Base-by-base conservation (phyloP, 2,888 invertebrate genomes). In the Xestia sexstrigata region DNA sequence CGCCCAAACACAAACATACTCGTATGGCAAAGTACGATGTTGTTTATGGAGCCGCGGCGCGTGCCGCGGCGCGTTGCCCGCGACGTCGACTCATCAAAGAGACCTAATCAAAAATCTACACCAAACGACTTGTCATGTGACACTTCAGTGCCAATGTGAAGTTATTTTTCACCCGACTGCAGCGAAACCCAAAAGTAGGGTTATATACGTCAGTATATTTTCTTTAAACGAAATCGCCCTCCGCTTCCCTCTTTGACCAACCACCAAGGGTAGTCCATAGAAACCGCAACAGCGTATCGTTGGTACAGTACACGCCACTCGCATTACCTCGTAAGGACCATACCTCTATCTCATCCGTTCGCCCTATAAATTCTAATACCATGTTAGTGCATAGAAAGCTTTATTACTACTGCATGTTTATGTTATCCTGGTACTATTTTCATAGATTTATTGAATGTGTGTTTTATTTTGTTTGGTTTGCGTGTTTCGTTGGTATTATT, bases 261-360 rank as follows among this genome's bases (percentile, higher is more conserved):
- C 74, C 86, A 39, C 81, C 82, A 84, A 91, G 93, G 92, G 91
- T 92, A 93, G 91, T 90, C 93, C 91, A 93, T 92, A 93, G 93
- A 95, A 96, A 96, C 96, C 96, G 93, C 96, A 96, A 95, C 94
- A 95, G 92, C 91, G 90, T 94, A 94, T 94, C 94, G 91, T 91
- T 88, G 89, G 92, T 91, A 90, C 91, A 85, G 90, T 92, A 95
- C 95, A 95, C 90, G 93, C 93, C 88, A 84, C 89, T 90, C 88
- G 93, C 94, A 93, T 94, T 93, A 93, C 93, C 91, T 93, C 87
- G 76, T 86, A 86, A 84, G 88, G 87, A 88, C 79, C 79, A 93
- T 92, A 89, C 89, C 89, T 91, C 91, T 93, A 93, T 94, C 92
- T 92, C 85, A 88, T 87, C 89, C 88, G 88, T 85, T 90, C 83